Conservation (phyloP, 2,113 vertebrate genomes). For the Tupaia chinensis region DNA sequence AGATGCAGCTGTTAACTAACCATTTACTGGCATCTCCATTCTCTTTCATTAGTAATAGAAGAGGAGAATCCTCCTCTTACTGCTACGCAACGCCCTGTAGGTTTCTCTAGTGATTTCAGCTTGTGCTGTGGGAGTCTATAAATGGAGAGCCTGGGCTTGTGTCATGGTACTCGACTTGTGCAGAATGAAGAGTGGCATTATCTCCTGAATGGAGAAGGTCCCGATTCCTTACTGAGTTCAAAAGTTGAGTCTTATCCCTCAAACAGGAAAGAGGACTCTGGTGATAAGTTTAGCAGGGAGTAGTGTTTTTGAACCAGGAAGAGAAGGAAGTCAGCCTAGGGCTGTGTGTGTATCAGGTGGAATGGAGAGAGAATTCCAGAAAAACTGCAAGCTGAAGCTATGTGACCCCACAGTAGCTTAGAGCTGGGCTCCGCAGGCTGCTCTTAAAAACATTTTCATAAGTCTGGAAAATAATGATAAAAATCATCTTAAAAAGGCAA, state of each 20-base stretch:
- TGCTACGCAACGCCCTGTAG: background rate
- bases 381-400: background rate
- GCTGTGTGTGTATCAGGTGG: background rate
- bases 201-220: background rate
- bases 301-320: conserved; percentile 44
- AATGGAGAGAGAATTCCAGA: conserved; percentile 17
- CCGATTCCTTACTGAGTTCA: background rate
- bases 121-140: background rate
- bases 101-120: conserved; percentile 3
- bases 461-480: background rate
- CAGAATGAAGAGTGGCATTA: background rate
- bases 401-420: background rate
- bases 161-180: background rate
- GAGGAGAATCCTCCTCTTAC: background rate
- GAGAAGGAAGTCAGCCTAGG: conserved; percentile 3
- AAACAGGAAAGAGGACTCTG: background rate
- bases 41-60: background rate
- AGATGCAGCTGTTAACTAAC: background rate
- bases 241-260: background rate
- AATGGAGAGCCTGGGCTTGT: background rate
- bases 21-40: background rate
- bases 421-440: background rate
- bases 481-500: conserved; percentile 23
- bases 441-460: background rate
- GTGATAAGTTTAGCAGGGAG: background rate